These are phyloP conservation scores for Pseudomugil tenellus DNA, from an alignment of 2,797 vertebrate genomes.

Conservation along the genomic window DNA sequence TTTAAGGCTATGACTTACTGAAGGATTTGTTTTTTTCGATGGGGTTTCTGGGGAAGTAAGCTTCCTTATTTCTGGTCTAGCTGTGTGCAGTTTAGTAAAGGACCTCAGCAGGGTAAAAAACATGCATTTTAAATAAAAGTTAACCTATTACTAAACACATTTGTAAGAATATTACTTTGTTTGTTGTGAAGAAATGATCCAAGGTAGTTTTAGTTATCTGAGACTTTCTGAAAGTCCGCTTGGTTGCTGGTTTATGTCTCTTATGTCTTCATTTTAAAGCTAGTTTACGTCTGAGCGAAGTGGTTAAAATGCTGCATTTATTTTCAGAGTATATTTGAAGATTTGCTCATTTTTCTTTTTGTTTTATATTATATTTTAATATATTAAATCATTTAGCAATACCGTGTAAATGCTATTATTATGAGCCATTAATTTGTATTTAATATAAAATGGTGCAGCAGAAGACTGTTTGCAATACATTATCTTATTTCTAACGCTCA, in stretches of 20 bases:
- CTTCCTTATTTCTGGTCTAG: slow-evolving; percentile 44
- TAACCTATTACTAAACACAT: not conserved
- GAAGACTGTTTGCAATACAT: too few relatives aligned
- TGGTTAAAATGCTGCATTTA: not conserved
- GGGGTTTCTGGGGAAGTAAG: slow-evolving; percentile 60
- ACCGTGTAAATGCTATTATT: not conserved
- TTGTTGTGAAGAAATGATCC: not conserved
- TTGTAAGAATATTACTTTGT: not conserved
- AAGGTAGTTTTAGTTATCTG: not conserved
- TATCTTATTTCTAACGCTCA: too few relatives aligned
- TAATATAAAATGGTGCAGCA: too few relatives aligned
- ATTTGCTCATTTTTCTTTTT: not conserved
- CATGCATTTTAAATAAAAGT: not conserved
- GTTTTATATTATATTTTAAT: not conserved
- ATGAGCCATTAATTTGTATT: not conserved
- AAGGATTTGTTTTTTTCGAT: slow-evolving; percentile 59
- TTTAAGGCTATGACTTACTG: slow-evolving; percentile 55
- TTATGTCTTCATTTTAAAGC: not conserved
- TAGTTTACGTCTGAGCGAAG: too few relatives aligned
- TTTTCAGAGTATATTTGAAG: not conserved
- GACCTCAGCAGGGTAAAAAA: slow-evolving; percentile 2
- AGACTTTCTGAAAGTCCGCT: not conserved
- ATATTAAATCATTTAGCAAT: not conserved
- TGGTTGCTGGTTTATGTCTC: not conserved
- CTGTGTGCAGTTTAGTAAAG: slow-evolving; percentile 14